Conservation (phyloP, 2,888 invertebrate genomes). For the Hololepta plana region DNA sequence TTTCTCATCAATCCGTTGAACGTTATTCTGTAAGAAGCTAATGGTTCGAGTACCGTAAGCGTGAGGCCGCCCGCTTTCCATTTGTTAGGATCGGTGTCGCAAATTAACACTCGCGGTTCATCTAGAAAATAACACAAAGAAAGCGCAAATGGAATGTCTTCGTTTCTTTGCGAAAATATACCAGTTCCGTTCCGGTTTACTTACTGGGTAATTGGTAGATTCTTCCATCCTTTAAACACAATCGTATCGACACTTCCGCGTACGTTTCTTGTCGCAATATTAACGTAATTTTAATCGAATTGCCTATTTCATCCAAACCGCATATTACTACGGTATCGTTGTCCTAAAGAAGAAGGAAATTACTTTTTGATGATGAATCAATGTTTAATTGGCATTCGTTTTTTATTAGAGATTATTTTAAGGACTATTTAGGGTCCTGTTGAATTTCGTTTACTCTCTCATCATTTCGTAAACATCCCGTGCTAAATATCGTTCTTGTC, state of each 20-base stretch:
- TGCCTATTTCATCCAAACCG: slow-evolving; percentile 36
- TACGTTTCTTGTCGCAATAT: slow-evolving; percentile 27
- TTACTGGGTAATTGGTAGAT: slow-evolving; percentile 27
- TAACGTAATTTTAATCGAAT: slow-evolving; percentile 33
- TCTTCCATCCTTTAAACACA: slow-evolving; percentile 27
- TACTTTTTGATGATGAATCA: no score
- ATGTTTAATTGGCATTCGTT: no score
- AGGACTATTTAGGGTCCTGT: no score
- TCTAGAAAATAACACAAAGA: slow-evolving; percentile 20
- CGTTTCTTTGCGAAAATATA: slow-evolving; percentile 1
- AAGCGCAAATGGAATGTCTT: no score
- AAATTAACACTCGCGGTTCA: slow-evolving; percentile 33
- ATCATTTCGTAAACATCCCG: no score
- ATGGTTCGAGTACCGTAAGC: slow-evolving; percentile 42
- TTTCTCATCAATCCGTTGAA: slow-evolving; percentile 48
- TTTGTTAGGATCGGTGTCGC: slow-evolving; percentile 22
- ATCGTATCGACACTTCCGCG: slow-evolving; percentile 36
- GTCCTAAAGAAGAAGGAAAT: no score
- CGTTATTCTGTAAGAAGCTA: slow-evolving; percentile 39
- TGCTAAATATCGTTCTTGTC: no score
- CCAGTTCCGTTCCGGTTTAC: slow-evolving; percentile 6
- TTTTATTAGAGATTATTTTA: no score
- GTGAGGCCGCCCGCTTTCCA: slow-evolving; percentile 42
- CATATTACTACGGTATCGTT: no score
- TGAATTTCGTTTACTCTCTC: no score